Conservation (phyloP, 2,797 vertebrate species). For the Notoglanidium macrostoma region DNA sequence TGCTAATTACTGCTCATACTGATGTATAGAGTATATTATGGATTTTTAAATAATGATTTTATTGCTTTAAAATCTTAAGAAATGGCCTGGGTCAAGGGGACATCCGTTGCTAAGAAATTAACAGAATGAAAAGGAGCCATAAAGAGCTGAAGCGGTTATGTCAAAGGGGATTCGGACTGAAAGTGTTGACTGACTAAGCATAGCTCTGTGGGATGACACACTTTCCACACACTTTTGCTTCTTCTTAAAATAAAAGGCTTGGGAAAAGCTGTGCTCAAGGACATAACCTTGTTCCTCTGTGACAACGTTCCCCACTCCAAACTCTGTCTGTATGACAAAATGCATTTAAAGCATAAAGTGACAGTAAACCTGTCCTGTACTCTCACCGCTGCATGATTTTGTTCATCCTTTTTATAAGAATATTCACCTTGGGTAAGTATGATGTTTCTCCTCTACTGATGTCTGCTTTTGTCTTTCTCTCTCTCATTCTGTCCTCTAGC, state of each 20-base stretch:
- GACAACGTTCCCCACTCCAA: slow-evolving; percentile 61
- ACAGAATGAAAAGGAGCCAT: not conserved
- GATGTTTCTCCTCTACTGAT: slow-evolving; percentile 41
- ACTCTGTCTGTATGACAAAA: slow-evolving; percentile 31
- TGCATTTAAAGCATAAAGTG: slow-evolving; percentile 43
- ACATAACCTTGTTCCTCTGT: slow-evolving; percentile 68
- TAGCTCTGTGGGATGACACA: slow-evolving; percentile 68
- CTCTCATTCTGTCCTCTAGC: slow-evolving; percentile 38
- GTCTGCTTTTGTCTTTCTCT: not conserved
- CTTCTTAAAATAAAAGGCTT: slow-evolving; percentile 57
- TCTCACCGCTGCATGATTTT: slow-evolving; percentile 34
- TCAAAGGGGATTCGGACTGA: slow-evolving; percentile 64
- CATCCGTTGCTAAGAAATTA: slow-evolving; percentile 32
- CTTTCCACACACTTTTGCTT: slow-evolving; percentile 70
- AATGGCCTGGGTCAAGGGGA: not conserved
- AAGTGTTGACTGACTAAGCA: slow-evolving; percentile 75
- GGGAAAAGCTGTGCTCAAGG: slow-evolving; percentile 65
- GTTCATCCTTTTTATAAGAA: slow-evolving; percentile 47
- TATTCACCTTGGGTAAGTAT: slow-evolving; percentile 48
- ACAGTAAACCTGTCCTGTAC: slow-evolving; percentile 27
- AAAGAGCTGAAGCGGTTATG: not conserved
- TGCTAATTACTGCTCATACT: not conserved
- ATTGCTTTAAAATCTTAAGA: not conserved
- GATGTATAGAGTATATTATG: not conserved
- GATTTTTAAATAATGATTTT: not conserved